Base-by-base conservation (phyloP, 1,140 invertebrate genomes). In the Protaetia brevitarsis region DNA sequence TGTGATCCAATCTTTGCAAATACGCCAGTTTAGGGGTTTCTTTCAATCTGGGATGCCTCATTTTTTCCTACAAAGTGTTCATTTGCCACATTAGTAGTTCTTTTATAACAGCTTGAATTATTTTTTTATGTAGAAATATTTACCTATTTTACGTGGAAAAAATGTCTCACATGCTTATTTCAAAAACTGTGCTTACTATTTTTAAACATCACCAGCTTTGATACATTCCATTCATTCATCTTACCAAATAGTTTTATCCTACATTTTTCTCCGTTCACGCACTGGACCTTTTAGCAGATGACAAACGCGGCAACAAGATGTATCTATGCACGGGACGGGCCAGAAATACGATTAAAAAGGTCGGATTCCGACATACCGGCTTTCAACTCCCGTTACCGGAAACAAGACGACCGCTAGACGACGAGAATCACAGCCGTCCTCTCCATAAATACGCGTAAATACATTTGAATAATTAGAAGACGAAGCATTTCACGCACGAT, bases 401-500 rank as follows among this genome's bases (percentile, higher is more conserved):
- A 28, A 58, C 56, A 58, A 58, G 56, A 58, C 23, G 56, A 58
- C 26, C 56, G 29, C 56, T 11, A 58, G 11, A 27, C 21, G 13
- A 58, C 26, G 13, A n/a, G 41, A 7, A 45, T 21, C 41, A 21
- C 41, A 45, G 16, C 23, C 41, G 41, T 45, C 41, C 23, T 45
- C n/a, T 19, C 41, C 8, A 45, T 21, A 13, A 45, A 19, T 21
- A 45, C 41, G n/a, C 56, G 29, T 58, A 58, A 58, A 58, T 58
- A 58, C 56, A 58, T 58, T 58, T 58, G 56, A 58, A 58, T 58
- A 58, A 58, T 58, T 58, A 58, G 56, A 58, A 29, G 56, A 34
- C 59, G 59, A 36, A 36, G 30, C 30, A 36, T 36, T 36, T 61
- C 59, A 61, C 59, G 59, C 28, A 23, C 30, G 30, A 61, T 61